Evolutionary conservation across 2,888 invertebrate species (phyloP), one percentile per base, ranked within the genome.

Genomic region (Nasonovia ribisnigri): DNA sequence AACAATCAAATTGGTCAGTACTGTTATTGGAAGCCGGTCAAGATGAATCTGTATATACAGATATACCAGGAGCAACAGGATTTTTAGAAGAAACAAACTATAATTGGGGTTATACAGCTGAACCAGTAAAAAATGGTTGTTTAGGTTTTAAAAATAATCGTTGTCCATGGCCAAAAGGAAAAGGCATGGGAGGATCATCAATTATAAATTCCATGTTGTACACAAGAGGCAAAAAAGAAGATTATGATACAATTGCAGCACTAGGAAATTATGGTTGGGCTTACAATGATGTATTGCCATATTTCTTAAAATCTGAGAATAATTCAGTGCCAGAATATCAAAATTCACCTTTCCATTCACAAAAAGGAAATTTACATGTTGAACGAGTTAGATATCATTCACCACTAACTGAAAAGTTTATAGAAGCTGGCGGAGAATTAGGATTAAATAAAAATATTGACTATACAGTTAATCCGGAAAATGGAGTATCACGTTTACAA

Each of bases 71-170:
- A 0, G 94, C 97, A 26, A 96, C 96, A 0, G 96, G 96, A 36
- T 96, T 96, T 94, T 96, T 97, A 88, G 97, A 97, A 94, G 95
- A 96, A 42, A 96, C 97, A 0, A 96, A 96, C 87, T 97, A 97
- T 95, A 97, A 97, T 94, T 98, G 97, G 97, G 97, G 97, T 87
- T 98, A 97, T 95, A 96, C 96, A 90, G 97, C 97, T 94, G 97
- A 97, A 95, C 97, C 96, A 0, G 97, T 97, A 95, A 96, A 96
- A 3, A 93, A 94, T 67, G 96, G 97, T 4, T 97, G 97, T 94
- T 95, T 96, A 92, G 96, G 96, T 96, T 95, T 95, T 95, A 94
- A 94, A 43, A 94, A 95, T 84, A 94, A 95, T 60, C 92, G 95
- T 54, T 95, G 95, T 94, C 94, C 94, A 16, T 95, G 95, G 95